A percentile compares a stretch with the other conserved stretches of the same genome.
These are phyloP conservation scores for Drosophila prolongata DNA, from an alignment of 2,888 invertebrate species.

Conservation along the genomic window DNA sequence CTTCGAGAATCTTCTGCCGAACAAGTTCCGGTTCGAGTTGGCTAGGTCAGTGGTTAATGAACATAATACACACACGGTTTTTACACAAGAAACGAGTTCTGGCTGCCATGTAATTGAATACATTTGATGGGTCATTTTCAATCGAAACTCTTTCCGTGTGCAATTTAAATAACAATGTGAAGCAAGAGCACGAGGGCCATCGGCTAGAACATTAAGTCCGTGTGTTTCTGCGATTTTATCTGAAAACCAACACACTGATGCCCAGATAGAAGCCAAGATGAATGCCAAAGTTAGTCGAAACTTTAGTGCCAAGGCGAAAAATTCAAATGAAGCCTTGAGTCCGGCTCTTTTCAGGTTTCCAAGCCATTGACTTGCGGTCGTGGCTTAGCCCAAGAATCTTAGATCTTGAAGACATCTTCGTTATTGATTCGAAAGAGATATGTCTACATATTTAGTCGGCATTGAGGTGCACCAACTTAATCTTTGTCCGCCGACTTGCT, in stretches of 20 bases:
- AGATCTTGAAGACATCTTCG: slow-evolving; percentile 51
- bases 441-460: slow-evolving; percentile 16
- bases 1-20: slow-evolving; percentile 33
- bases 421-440: slow-evolving; percentile 28
- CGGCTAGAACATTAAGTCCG: slow-evolving; percentile 60
- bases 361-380: slow-evolving; percentile 68
- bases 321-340: slow-evolving; percentile 72
- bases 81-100: slow-evolving; percentile 27
- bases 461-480: slow-evolving; percentile 36
- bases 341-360: slow-evolving; percentile 65
- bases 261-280: slow-evolving; percentile 60
- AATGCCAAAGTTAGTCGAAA: slow-evolving; percentile 76
- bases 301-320: slow-evolving; percentile 78
- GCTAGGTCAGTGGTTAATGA: slow-evolving; percentile 46
- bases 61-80: background rate
- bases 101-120: slow-evolving; percentile 39
- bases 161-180: slow-evolving; percentile 77
- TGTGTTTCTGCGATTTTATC: slow-evolving; percentile 30
- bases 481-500: slow-evolving; percentile 24
- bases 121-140: slow-evolving; percentile 27
- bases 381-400: slow-evolving; percentile 55
- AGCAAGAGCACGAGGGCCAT: slow-evolving; percentile 12
- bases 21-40: slow-evolving; percentile 45
- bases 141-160: slow-evolving; percentile 66
- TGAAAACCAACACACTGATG: slow-evolving; percentile 46